Evolutionary conservation across 2,888 invertebrate species (phyloP).

Genomic region (Yponomeuta plumbellus): DNA sequence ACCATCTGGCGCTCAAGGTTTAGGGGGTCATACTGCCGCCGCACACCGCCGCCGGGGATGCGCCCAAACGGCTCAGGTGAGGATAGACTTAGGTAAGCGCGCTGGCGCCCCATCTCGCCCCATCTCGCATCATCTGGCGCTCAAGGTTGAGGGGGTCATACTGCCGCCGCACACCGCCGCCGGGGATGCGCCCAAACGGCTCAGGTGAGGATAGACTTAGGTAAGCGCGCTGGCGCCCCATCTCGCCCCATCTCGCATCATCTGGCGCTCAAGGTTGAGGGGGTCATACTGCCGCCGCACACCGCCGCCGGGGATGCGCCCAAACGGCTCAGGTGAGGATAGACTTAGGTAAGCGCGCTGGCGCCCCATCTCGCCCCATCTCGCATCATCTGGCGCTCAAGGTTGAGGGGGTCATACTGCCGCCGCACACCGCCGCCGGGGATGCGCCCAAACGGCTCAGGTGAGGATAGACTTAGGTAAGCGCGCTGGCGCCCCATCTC

Average conservation of each 20-base stretch:
- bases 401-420: constrained; percentile 91
- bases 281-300: constrained; percentile 80
- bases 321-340: too few species aligned
- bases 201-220: neutral
- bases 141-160: neutral
- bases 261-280: constrained; percentile 94
- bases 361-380: too few species aligned
- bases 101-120: too few species aligned
- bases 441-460: neutral
- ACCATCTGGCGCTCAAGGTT: neutral
- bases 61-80: neutral
- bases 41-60: neutral
- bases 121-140: neutral
- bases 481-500: neutral
- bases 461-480: too few species aligned
- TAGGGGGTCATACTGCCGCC: neutral
- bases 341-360: neutral
- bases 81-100: too few species aligned
- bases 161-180: neutral
- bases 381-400: constrained; percentile 92
- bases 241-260: constrained; percentile 82
- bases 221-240: too few species aligned
- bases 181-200: neutral
- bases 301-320: neutral
- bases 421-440: constrained; percentile 29